Base-by-base conservation (phyloP, 2,797 vertebrate species). In the Malacoctenus gilli region DNA sequence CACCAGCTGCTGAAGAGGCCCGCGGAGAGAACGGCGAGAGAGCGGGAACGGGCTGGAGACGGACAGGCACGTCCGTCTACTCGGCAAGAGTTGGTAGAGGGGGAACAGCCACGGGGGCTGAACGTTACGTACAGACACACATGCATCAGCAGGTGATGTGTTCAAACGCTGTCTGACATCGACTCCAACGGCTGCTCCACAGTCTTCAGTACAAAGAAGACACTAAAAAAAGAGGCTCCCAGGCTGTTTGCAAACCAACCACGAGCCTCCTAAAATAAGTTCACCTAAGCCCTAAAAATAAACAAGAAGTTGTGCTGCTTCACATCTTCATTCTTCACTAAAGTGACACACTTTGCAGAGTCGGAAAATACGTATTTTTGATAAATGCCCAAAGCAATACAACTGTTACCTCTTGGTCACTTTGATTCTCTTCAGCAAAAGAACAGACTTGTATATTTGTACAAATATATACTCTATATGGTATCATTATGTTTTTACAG, bases 1-100 rank as follows among this genome's bases (percentile, higher is more conserved):
- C 64, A 83, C 74, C 57, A 82, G 76, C 44, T 80, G 57, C 72
- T 89, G 42, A 79, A 51, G 51, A 58, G 68, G 18, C 14, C 25
- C 13, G 12, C 5, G 6, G 2, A 12, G 13, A 58, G 68, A 16
- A 13, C 25, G 11, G 12, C 5, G 6, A 1, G 10, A 12, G 42
- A 53, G 56, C 72, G 43, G 65, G 49, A 60, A 60, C 12, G 59
- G 59, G 46, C 23, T 4, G 53, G 25, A 25, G 51, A 37, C 22
- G 53, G 53, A 61, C 18, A 1, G 42, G 55, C 47, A 21, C 38
- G 37, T 65, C 49, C 4, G 11, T 35, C 14, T 54, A 53, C 28
- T 7, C 16, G 51, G 51, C 34, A 55, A 8, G 40, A 68, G 14
- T 36, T 57, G 20, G 54, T 31, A 1, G 42, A 51, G 69, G 39